Conservation (phyloP, 35 echinoderm and acorn worm genomes). For the Apostichopus californicus region DNA sequence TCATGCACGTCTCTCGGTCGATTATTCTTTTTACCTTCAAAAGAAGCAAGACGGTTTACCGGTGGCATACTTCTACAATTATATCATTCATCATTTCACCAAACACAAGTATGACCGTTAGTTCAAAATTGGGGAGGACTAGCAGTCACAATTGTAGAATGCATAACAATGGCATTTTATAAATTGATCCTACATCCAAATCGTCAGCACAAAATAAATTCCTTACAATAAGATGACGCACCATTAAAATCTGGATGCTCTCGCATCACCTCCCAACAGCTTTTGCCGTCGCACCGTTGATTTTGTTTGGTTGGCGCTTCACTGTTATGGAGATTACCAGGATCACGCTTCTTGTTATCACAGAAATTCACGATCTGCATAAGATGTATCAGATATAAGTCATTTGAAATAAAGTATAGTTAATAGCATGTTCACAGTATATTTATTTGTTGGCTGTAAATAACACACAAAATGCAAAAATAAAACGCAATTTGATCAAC, state of each 20-base stretch:
- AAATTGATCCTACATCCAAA: no score
- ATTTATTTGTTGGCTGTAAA: no score
- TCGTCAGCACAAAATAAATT: no score
- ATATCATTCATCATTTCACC: no score
- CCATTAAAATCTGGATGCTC: constrained; percentile 64
- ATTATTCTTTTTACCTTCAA: constrained; percentile 5
- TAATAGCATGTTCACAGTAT: no score
- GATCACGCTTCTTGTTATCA: constrained; percentile 40
- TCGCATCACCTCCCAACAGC: constrained; percentile 75
- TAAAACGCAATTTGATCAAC: background rate
- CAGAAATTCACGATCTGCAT: constrained; percentile 65
- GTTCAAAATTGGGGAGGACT: no score
- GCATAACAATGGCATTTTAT: no score
- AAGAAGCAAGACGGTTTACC: no score
- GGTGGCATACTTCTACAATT: no score
- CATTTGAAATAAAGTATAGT: no score
- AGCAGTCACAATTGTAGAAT: no score
- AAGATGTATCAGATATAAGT: background rate
- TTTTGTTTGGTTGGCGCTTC: constrained; percentile 76
- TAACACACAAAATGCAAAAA: background rate
- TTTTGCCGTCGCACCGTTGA: constrained; percentile 52
- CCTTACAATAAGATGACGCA: background rate
- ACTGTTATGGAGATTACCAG: constrained; percentile 50
- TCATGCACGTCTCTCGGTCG: background rate
- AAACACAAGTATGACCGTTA: no score